Evolutionary conservation across 2,888 invertebrate species (phyloP).

Genomic region (Himalopsyche anomala): DNA sequence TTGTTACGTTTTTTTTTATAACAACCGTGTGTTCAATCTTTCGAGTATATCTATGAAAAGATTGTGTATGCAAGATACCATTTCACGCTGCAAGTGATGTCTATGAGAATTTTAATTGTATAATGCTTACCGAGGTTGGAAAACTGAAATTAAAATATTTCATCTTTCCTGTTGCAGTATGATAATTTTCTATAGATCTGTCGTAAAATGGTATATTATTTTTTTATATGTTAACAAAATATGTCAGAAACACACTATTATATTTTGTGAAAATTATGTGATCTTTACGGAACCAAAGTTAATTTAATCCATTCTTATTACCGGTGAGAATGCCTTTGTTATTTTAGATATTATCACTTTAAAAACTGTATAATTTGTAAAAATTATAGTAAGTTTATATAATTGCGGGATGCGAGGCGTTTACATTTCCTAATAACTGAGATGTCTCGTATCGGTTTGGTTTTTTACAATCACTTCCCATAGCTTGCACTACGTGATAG

Average conservation of each 20-base stretch:
- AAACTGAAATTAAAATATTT: too few relatives aligned
- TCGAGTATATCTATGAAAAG: neutral
- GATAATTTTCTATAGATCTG: too few relatives aligned
- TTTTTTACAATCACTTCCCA: slow-evolving; percentile 55
- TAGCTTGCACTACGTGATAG: slow-evolving; percentile 61
- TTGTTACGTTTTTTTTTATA: slow-evolving; percentile 35
- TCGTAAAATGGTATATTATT: neutral
- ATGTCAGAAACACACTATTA: neutral
- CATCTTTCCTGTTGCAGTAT: too few relatives aligned
- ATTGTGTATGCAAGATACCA: neutral
- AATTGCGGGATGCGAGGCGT: neutral
- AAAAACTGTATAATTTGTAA: slow-evolving; percentile 29
- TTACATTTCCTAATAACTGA: neutral
- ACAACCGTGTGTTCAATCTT: slow-evolving; percentile 2
- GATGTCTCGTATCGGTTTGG: neutral
- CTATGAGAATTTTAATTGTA: too few relatives aligned
- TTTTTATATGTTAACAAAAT: neutral
- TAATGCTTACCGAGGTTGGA: too few relatives aligned
- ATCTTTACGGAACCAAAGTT: slow-evolving; percentile 34
- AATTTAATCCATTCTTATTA: slow-evolving; percentile 6
- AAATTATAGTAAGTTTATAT: neutral
- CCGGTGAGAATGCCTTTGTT: neutral
- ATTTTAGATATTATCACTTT: neutral
- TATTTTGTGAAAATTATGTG: slow-evolving; percentile 37
- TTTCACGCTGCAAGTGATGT: neutral